Percentiles rank a stretch among this genome's conserved stretches.
These are phyloP conservation scores for Pardosa pseudoannulata DNA, from an alignment of 2,888 invertebrate genomes.

Conservation along the genomic window DNA sequence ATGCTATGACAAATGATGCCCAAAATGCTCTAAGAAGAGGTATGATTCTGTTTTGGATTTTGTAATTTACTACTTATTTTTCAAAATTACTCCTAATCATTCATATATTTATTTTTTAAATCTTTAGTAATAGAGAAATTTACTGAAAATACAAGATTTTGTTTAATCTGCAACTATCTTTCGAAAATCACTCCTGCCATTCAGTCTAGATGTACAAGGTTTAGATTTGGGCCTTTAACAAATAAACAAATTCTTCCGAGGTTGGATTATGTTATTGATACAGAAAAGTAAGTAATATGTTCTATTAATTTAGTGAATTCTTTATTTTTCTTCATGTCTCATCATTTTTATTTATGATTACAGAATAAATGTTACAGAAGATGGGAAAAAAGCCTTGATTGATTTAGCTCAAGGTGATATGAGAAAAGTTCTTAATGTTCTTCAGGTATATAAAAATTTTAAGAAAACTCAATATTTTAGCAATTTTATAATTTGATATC, in stretches of 20 bases:
- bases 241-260: conserved; percentile 92
- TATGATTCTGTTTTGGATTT: too few relatives aligned
- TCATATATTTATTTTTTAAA: not conserved
- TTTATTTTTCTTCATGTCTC: too few relatives aligned
- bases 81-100: not conserved
- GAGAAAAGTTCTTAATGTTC: conserved; percentile 96
- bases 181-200: conserved; percentile 99
- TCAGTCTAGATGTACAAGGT: conserved; percentile 97
- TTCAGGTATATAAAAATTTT: conserved; percentile 83
- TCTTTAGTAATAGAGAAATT: conserved; percentile 97
- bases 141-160: conserved; percentile 98
- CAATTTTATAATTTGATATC: too few relatives aligned
- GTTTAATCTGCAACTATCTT: conserved; percentile 98
- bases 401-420: conserved; percentile 97
- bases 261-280: conserved; percentile 87
- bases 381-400: conserved; percentile 92
- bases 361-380: conserved; percentile 89
- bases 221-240: conserved; percentile 93
- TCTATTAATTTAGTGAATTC: not conserved
- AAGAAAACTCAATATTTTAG: too few relatives aligned
- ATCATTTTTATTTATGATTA: not conserved
- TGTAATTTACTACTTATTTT: not conserved
- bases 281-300: conserved; percentile 84
- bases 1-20: conserved; percentile 99
- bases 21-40: conserved; percentile 97